Base-by-base conservation (phyloP, 1,140 invertebrate genomes). In the Brachionus sp. region DNA sequence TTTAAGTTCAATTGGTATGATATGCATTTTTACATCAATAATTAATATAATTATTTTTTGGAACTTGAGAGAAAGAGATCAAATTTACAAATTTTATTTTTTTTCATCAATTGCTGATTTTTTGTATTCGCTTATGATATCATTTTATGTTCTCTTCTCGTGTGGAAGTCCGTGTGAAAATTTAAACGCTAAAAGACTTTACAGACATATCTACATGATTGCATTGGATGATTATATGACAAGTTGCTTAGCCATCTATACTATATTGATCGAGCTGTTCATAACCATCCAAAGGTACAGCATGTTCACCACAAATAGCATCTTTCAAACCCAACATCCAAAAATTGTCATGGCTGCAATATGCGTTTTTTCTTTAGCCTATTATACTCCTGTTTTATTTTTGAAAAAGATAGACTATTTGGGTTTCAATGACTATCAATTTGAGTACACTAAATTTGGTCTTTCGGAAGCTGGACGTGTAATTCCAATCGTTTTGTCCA, bases 21-120 rank as follows among this genome's bases (percentile, higher is more conserved):
- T 73, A n/a, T 33, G 68, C 16, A 29, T 39, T 29, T 5, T 39
- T 9, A 73, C 68, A 42, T 73, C 68, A 42, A 4, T 73, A 3
- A n/a, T 42, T 23, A 73, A 73, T 29, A 13, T 25, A 19, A 73
- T 39, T 23, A 13, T 73, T 5, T 73, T 73, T 29, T 19, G 9
- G 16, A 39, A 19, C 39, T n/a, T 44, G 9, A 44, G 16, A 12
- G 7, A 42, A 25, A 73, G 13, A 73, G 68, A 73, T 19, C 39
- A 35, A 73, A 42, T 73, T 73, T 73, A n/a, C 29, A 73, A 46
- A 73, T 73, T 73, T 25, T 73, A 73, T 73, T 16, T 73, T 42
- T 29, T 73, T 42, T 73, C 68, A 9, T 39, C 68, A 6, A 16
- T 73, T 42, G 23, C 39, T 42, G 68, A 73, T 44, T 73, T 42